A percentile compares a stretch with the other conserved stretches of the same genome.
Evolutionary conservation across 2,797 vertebrate genomes (phyloP).

Genomic region (Echiichthys vipera): DNA sequence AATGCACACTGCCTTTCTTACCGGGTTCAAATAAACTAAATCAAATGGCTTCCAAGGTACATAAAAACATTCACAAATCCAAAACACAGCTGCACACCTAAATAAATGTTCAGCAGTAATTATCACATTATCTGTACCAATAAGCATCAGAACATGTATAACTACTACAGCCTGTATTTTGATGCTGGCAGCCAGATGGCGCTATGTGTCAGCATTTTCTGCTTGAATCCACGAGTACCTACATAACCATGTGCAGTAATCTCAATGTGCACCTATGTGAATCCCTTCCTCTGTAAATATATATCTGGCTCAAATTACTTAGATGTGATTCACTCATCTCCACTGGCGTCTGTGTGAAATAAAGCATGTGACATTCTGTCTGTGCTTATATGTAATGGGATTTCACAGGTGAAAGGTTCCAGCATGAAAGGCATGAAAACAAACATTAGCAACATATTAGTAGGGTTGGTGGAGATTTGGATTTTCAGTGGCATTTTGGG

Average conservation of each 20-base stretch:
- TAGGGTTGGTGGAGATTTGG: no score
- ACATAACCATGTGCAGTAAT: neutral
- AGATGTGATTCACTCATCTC: neutral
- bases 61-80: neutral
- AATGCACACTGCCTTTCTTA: neutral
- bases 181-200: constrained; percentile 56
- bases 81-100: neutral
- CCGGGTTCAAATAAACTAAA: neutral
- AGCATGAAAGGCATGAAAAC: constrained; percentile 1
- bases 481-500: neutral
- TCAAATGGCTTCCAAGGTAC: neutral
- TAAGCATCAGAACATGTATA: neutral
- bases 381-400: neutral
- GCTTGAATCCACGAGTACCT: neutral
- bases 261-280: neutral
- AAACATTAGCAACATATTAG: no score
- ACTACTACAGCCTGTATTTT: neutral
- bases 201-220: constrained; percentile 11
- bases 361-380: neutral
- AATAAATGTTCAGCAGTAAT: neutral
- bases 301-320: neutral
- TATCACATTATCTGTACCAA: neutral
- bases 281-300: constrained; percentile 5
- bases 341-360: neutral
- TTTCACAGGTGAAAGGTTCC: neutral